phyloP scores from a whole-genome alignment of 2,888 invertebrate genomes.

The Cantharis rustica region DNA sequence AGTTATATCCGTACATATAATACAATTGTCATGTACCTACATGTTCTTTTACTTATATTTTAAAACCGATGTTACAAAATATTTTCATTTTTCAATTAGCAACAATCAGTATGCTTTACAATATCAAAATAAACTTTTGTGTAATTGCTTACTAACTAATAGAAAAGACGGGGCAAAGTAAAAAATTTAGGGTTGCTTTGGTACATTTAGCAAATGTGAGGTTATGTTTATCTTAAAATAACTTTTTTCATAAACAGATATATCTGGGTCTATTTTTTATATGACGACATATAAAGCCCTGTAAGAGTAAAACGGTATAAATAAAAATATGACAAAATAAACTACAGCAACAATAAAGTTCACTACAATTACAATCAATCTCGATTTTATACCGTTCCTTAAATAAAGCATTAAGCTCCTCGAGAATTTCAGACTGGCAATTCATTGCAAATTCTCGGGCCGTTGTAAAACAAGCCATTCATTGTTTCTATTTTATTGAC shows the following conservation, averaged over 20 bases:
- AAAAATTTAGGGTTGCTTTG: not conserved
- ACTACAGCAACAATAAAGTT: not conserved
- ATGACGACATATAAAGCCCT: no score
- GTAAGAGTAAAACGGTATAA: not conserved
- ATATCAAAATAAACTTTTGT: not conserved
- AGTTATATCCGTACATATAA: not conserved
- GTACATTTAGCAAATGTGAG: not conserved
- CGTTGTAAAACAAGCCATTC: not conserved
- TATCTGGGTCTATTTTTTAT: not conserved
- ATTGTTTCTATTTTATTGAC: not conserved
- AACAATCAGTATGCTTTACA: not conserved
- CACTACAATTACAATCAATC: not conserved
- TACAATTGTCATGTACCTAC: not conserved
- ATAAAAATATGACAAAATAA: not conserved
- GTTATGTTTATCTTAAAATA: not conserved
- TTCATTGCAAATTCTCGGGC: not conserved
- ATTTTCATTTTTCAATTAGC: not conserved
- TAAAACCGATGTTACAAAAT: not conserved
- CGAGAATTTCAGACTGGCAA: not conserved
- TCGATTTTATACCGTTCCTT: not conserved
- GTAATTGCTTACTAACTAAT: not conserved
- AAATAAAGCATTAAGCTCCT: not conserved
- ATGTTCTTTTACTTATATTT: not conserved
- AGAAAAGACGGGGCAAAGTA: not conserved
- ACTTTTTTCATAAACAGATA: not conserved